phyloP scores from a whole-genome alignment of 1,140 invertebrate genomes.

The Megathymus violae region DNA sequence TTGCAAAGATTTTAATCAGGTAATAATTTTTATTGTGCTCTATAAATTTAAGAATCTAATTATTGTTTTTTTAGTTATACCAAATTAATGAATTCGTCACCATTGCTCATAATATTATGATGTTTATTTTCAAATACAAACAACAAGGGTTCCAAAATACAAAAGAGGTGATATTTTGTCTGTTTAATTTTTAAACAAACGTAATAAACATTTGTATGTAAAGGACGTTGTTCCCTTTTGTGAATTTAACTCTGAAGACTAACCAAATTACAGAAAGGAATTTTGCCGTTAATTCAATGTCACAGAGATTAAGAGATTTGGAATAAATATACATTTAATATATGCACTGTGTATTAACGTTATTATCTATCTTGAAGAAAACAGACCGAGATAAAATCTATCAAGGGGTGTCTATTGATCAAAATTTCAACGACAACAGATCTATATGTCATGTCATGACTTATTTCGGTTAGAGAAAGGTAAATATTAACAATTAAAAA shows the following conservation, averaged over 20 bases:
- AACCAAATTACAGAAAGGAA: constrained; percentile 6
- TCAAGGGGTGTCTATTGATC: too few species aligned
- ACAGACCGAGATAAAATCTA: too few species aligned
- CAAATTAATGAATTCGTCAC: background rate
- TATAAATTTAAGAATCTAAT: background rate
- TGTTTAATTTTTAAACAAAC: constrained; percentile 57
- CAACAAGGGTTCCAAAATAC: background rate
- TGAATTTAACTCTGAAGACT: constrained; percentile 9
- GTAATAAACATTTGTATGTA: constrained; percentile 60
- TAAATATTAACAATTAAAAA: too few species aligned
- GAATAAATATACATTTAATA: too few species aligned
- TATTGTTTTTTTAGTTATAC: background rate
- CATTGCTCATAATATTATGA: constrained; percentile 11
- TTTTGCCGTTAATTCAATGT: background rate
- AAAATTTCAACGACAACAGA: too few species aligned
- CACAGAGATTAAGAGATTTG: background rate
- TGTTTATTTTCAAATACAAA: constrained; percentile 16
- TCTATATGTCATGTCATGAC: too few species aligned
- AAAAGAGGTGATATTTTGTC: constrained; percentile 54
- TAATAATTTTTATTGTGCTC: too few species aligned
- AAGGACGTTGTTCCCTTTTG: constrained; percentile 46
- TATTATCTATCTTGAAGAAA: too few species aligned
- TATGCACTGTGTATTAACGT: too few species aligned
- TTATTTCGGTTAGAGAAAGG: too few species aligned
- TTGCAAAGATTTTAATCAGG: background rate